Evolutionary conservation across 2,797 vertebrate genomes (phyloP).

Genomic region (Clamator glandarius): DNA sequence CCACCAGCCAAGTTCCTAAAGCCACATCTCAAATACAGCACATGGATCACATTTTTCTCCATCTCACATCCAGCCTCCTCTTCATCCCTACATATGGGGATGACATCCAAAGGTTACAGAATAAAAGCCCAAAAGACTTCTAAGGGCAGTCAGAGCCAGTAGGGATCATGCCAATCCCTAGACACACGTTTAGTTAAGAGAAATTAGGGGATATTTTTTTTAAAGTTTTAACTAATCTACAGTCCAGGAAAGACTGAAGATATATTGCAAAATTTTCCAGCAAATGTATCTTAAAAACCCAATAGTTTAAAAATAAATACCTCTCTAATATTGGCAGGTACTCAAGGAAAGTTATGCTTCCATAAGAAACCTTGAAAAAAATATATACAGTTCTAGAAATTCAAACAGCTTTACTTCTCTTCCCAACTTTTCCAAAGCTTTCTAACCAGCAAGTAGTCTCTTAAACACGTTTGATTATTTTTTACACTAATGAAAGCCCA

Average conservation of each 20-base stretch:
- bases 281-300: not conserved
- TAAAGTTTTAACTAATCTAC: not conserved
- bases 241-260: not conserved
- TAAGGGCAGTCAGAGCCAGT: not conserved
- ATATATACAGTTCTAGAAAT: not conserved
- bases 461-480: not conserved
- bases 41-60: not conserved
- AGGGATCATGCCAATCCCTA: not conserved
- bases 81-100: not conserved
- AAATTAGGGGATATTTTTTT: not conserved
- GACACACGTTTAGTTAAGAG: not conserved
- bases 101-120: not conserved
- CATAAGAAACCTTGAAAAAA: not conserved
- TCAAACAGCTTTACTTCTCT: conserved; percentile 6
- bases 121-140: not conserved
- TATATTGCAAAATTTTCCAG: not conserved
- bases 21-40: not conserved
- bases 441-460: not conserved
- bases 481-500: not conserved
- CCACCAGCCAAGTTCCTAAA: not conserved
- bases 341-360: conserved; percentile 28
- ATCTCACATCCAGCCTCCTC: not conserved
- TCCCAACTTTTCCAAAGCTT: not conserved
- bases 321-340: not conserved
- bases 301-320: not conserved